Conservation (phyloP, 2,113 vertebrate species). For the Crotalus helleri region DNA sequence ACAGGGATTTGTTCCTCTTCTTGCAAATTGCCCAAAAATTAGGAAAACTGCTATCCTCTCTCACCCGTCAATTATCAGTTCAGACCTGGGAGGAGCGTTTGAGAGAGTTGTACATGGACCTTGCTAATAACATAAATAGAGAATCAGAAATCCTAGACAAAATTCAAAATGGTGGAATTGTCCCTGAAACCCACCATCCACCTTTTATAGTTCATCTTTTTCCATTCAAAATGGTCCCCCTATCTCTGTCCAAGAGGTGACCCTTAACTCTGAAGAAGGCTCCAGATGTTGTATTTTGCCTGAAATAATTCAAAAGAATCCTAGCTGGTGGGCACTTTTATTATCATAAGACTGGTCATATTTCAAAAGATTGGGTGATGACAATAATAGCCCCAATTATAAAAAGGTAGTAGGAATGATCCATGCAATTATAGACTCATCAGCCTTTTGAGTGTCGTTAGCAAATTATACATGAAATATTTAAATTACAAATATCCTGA, state of each 20-base stretch:
- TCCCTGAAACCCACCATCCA: too few species aligned
- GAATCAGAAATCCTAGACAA: neutral
- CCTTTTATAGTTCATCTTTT: too few species aligned
- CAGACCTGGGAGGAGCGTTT: neutral
- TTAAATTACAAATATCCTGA: too few species aligned
- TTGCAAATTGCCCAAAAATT: neutral
- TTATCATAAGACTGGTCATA: neutral
- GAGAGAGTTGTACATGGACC: too few species aligned
- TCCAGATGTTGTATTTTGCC: neutral
- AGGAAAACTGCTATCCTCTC: neutral
- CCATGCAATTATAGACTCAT: too few species aligned
- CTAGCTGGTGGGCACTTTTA: neutral
- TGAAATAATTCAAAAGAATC: neutral
- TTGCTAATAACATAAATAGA: neutral
- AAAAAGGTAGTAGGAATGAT: too few species aligned
- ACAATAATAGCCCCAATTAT: too few species aligned
- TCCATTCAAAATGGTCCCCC: neutral
- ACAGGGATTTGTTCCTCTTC: neutral
- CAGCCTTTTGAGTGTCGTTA: too few species aligned
- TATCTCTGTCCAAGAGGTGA: neutral
- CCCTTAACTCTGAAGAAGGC: neutral
- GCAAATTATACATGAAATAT: too few species aligned
- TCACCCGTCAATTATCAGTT: neutral
- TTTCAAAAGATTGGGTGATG: too few species aligned
- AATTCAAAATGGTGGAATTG: neutral